phyloP scores from a whole-genome alignment of 2,797 vertebrate species.

The Pseudochromis fuscus region DNA sequence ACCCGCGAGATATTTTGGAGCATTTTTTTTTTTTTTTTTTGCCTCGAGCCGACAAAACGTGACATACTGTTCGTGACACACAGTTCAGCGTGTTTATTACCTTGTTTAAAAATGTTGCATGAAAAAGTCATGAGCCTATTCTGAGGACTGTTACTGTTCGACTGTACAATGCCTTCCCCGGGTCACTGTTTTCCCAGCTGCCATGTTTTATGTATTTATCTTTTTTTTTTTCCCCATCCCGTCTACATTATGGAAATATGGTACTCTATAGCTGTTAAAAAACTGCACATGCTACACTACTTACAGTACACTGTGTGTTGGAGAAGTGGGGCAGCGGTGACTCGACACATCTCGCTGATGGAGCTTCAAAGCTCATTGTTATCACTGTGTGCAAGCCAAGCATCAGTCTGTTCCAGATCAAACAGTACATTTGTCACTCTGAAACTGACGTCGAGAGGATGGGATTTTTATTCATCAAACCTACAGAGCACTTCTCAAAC shows the following conservation, averaged over 20 bases:
- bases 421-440: constrained; percentile 63
- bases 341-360: constrained; percentile 51
- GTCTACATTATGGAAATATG: constrained; percentile 36
- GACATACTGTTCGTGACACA: background rate
- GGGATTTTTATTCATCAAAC: constrained; percentile 64
- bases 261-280: constrained; percentile 20
- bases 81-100: constrained; percentile 26
- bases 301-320: background rate
- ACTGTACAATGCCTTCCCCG: constrained; percentile 29
- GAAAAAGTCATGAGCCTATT: constrained; percentile 57
- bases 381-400: constrained; percentile 52
- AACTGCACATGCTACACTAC: constrained; percentile 24
- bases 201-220: constrained; percentile 57
- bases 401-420: constrained; percentile 62
- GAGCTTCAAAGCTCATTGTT: constrained; percentile 66
- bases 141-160: constrained; percentile 13
- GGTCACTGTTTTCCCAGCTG: constrained; percentile 54
- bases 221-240: constrained; percentile 3
- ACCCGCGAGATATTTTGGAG: background rate
- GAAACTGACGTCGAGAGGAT: constrained; percentile 44
- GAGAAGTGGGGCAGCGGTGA: constrained; percentile 50
- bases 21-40: no score
- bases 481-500: constrained; percentile 57
- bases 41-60: background rate
- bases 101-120: constrained; percentile 45